These are phyloP conservation scores for Paguma larvata DNA, from an alignment of 2,797 vertebrate genomes.

Conservation along the genomic window DNA sequence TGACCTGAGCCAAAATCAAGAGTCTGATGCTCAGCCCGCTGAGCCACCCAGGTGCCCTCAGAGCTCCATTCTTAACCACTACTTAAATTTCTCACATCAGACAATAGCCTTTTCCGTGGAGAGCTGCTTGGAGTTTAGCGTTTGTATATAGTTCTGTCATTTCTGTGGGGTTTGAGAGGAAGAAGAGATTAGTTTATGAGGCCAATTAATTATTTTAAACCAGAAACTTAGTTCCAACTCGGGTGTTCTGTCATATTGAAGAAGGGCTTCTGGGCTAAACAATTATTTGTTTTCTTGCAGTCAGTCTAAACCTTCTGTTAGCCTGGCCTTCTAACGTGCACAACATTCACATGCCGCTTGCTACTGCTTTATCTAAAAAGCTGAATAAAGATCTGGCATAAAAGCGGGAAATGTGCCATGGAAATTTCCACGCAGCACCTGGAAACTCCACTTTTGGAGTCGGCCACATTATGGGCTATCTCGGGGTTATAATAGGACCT, in stretches of 20 bases:
- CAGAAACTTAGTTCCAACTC: neutral
- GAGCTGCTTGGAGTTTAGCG: neutral
- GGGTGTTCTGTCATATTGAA: neutral
- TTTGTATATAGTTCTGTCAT: neutral
- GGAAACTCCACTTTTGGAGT: neutral
- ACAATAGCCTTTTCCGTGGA: neutral
- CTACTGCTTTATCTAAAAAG: slow-evolving; percentile 25
- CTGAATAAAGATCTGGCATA: neutral
- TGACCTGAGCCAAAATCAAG: too few relatives aligned
- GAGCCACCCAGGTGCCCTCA: too few relatives aligned
- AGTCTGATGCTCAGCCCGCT: too few relatives aligned
- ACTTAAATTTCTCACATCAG: neutral
- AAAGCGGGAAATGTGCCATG: neutral
- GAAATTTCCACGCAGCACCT: neutral
- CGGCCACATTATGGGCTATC: too few relatives aligned
- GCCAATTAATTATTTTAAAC: slow-evolving; percentile 11
- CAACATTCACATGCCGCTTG: neutral
- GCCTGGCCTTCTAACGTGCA: neutral
- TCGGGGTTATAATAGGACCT: neutral
- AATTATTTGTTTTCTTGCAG: neutral
- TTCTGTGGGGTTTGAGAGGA: slow-evolving; percentile 29
- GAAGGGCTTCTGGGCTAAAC: neutral
- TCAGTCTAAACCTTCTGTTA: neutral
- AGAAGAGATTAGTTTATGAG: neutral
- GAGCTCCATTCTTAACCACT: neutral